Percentiles rank a stretch among this genome's conserved stretches.
Conservation (phyloP, 2,113 vertebrate genomes). For the Martes martes region DNA sequence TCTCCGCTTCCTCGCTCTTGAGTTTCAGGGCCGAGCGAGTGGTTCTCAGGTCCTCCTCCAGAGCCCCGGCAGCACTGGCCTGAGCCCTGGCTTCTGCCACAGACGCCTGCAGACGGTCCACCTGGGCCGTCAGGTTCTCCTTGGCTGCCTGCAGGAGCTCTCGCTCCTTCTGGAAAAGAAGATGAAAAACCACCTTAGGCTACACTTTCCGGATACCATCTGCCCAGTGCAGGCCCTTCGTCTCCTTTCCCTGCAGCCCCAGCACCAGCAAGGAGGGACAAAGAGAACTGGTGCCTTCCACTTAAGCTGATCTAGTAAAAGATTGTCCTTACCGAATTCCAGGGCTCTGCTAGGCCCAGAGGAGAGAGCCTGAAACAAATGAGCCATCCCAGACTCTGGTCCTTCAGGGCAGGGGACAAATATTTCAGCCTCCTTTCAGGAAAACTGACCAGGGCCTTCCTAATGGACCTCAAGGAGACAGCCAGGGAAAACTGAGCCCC, state of each 20-base stretch:
- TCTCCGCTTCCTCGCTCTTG: conserved; percentile 76
- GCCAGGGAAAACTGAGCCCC: not conserved
- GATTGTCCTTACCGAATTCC: not conserved
- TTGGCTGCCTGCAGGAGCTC: conserved; percentile 69
- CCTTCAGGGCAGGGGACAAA: not conserved
- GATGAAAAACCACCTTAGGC: not conserved
- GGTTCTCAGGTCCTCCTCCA: conserved; percentile 78
- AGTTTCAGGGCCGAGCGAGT: conserved; percentile 72
- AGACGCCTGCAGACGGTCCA: conserved; percentile 74
- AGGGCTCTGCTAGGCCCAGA: not conserved
- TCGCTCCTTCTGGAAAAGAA: conserved; percentile 74
- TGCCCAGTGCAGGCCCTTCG: not conserved
- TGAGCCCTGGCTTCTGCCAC: conserved; percentile 71
- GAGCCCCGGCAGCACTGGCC: conserved; percentile 58
- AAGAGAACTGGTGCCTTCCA: not conserved
- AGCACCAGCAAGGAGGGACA: not conserved
- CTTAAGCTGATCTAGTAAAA: not conserved
- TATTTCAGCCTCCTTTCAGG: conserved; percentile 10
- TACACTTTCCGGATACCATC: not conserved
- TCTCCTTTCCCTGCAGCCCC: not conserved
- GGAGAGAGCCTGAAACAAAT: not conserved
- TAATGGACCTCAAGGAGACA: not conserved
- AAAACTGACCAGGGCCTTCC: not conserved
- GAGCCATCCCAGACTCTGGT: not conserved
- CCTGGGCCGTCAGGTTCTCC: conserved; percentile 69